phyloP scores from a whole-genome alignment of 2,888 invertebrate genomes.

The Volucella zonaria region DNA sequence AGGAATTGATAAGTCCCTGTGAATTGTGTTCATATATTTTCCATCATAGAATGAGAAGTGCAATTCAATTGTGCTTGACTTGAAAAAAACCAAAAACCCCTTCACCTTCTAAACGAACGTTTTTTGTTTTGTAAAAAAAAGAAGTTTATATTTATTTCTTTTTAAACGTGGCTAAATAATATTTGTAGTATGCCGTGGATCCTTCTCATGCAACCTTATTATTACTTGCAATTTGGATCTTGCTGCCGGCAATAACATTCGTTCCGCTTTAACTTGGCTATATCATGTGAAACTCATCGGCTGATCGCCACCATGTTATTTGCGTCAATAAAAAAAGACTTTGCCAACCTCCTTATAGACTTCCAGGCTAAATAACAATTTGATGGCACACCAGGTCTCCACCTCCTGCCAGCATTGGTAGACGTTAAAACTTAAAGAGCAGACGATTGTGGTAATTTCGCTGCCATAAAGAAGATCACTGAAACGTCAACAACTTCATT shows the following conservation, averaged over 20 bases:
- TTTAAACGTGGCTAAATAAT: too few species aligned
- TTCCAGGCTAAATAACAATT: background rate
- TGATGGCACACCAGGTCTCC: slow-evolving; percentile 7
- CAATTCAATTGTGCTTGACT: too few species aligned
- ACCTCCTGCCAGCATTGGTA: slow-evolving; percentile 4
- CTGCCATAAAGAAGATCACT: slow-evolving; percentile 55
- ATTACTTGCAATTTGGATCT: too few species aligned
- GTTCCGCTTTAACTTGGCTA: slow-evolving; percentile 17
- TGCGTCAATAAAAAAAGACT: slow-evolving; percentile 57
- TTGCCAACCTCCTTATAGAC: slow-evolving; percentile 17
- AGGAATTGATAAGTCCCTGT: too few species aligned
- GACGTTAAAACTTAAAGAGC: slow-evolving; percentile 51
- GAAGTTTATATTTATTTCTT: too few species aligned
- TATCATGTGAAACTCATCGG: slow-evolving; percentile 39
- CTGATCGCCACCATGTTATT: slow-evolving; percentile 60
- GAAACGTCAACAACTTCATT: slow-evolving; percentile 57
- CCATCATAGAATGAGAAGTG: too few species aligned
- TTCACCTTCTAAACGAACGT: too few species aligned
- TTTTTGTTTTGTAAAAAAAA: too few species aligned
- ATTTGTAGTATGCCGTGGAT: too few species aligned
- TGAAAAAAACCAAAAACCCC: too few species aligned
- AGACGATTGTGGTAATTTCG: slow-evolving; percentile 55
- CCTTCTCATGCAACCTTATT: too few species aligned
- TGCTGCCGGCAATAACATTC: slow-evolving; percentile 42
- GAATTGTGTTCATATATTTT: too few species aligned